These are phyloP conservation scores for Drosophila pectinifera DNA, from an alignment of 1,140 invertebrate genomes.

Conservation along the genomic window DNA sequence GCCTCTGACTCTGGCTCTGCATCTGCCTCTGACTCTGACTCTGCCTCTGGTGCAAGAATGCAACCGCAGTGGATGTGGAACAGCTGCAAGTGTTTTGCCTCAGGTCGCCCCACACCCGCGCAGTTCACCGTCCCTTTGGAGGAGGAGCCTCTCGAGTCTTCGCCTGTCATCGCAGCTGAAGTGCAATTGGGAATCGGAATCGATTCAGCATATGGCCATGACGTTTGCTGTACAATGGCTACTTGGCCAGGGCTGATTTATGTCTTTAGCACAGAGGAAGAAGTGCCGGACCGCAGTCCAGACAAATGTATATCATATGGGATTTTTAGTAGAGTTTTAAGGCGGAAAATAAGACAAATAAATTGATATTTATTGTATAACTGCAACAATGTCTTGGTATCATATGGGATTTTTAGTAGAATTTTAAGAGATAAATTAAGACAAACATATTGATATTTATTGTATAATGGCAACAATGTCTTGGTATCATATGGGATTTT, in stretches of 20 bases:
- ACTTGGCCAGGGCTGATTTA: constrained; percentile 66
- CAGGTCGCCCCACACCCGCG: constrained; percentile 27
- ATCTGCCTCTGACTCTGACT: constrained; percentile 5
- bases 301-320: neutral
- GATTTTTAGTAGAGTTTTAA: constrained; percentile 19
- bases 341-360: too few relatives aligned
- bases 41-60: constrained; percentile 16
- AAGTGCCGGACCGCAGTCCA: neutral
- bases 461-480: too few relatives aligned
- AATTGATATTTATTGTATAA: too few relatives aligned
- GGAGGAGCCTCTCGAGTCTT: constrained; percentile 19
- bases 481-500: too few relatives aligned
- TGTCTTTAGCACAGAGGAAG: constrained; percentile 22
- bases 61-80: constrained; percentile 52
- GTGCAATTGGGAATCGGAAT: constrained; percentile 36
- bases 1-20: constrained; percentile 1
- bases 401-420: too few relatives aligned
- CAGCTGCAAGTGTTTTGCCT: constrained; percentile 76
- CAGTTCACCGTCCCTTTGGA: neutral
- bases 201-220: constrained; percentile 64
- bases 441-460: too few relatives aligned
- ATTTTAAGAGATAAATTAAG: too few relatives aligned
- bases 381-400: too few relatives aligned
- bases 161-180: constrained; percentile 44
- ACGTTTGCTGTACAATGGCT: constrained; percentile 73